Conservation (phyloP, 1,140 invertebrate species). For the Catajapyx aquilonaris region DNA sequence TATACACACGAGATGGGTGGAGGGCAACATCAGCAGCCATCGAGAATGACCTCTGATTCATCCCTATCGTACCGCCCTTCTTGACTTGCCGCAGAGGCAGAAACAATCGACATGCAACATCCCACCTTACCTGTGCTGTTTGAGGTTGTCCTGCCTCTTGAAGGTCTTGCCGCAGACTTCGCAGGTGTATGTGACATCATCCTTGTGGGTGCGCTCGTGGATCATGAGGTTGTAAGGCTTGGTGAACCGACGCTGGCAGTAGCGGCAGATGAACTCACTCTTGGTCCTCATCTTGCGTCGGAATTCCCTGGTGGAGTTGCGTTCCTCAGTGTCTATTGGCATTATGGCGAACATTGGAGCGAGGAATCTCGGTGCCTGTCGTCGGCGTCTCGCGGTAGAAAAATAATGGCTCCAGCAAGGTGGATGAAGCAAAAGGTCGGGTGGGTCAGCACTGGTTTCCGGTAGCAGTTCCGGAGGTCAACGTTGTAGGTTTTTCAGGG, state of each 20-base stretch:
- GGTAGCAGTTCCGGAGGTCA: no score
- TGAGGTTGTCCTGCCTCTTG: slow-evolving; percentile 86
- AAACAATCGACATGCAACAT: no score
- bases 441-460: no score
- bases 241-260: slow-evolving; percentile 94
- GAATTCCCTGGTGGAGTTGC: slow-evolving; percentile 39
- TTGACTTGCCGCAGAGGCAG: no score
- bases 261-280: slow-evolving; percentile 98
- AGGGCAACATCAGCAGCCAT: no score
- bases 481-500: no score
- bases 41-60: no score
- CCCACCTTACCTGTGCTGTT: slow-evolving; percentile 88
- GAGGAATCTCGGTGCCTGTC: not conserved
- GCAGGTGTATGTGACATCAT: slow-evolving; percentile 94
- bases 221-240: slow-evolving; percentile 99
- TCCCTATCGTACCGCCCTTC: no score
- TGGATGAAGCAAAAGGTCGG: no score
- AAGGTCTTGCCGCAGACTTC: slow-evolving; percentile 98
- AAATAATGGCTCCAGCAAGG: no score
- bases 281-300: slow-evolving; percentile 80
- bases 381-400: no score
- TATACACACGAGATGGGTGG: no score
- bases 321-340: slow-evolving; percentile 75
- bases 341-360: slow-evolving; percentile 65
- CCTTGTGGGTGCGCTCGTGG: slow-evolving; percentile 95